Percentiles rank a stretch among this genome's conserved stretches.
Evolutionary conservation across 2,797 vertebrate species (phyloP).

Genomic region (Botia almorhae): DNA sequence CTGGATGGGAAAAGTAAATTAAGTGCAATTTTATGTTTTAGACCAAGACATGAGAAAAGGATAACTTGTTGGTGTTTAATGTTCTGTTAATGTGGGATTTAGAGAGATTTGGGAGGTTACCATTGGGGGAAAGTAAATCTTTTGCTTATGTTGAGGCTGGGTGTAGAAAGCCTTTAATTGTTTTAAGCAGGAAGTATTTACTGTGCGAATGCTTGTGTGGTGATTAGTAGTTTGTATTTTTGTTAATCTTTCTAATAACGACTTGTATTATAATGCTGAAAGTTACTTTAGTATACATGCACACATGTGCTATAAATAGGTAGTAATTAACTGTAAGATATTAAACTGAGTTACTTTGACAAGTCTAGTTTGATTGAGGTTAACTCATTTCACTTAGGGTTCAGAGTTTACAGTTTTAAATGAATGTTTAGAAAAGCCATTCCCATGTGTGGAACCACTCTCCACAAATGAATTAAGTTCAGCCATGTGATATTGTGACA

Average conservation of each 20-base stretch:
- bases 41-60: neutral
- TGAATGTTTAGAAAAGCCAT: neutral
- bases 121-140: neutral
- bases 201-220: neutral
- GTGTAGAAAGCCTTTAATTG: neutral
- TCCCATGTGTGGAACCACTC: neutral
- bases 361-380: no score
- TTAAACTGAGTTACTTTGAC: no score
- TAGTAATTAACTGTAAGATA: neutral
- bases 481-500: neutral
- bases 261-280: neutral
- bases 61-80: neutral
- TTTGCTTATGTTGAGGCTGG: neutral
- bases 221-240: no score
- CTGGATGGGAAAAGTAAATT: neutral
- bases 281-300: conserved; percentile 4
- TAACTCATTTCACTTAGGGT: neutral
- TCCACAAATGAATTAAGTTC: neutral
- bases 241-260: neutral
- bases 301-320: neutral
- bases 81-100: neutral
- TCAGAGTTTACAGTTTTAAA: neutral
- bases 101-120: neutral
- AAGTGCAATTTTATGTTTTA: neutral
- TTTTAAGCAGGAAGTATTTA: neutral